A percentile compares a stretch with the other conserved stretches of the same genome.
Conservation (phyloP, 1,140 invertebrate species). For the Aphidius ervi region DNA sequence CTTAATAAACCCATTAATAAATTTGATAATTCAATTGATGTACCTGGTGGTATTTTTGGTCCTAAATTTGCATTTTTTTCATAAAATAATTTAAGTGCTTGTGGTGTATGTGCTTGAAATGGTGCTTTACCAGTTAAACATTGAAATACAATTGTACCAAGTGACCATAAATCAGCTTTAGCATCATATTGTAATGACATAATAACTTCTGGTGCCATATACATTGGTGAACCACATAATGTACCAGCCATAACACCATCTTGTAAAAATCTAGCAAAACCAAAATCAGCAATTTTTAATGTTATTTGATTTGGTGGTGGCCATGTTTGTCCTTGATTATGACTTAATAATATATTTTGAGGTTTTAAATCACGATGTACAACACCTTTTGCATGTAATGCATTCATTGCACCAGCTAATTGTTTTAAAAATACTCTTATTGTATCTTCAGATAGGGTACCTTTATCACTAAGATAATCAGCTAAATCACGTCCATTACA, state of each 20-base stretch:
- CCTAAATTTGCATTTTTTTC: slow-evolving; percentile 93
- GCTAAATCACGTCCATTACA: slow-evolving; percentile 98
- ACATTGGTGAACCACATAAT: slow-evolving; percentile 99
- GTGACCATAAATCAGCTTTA: slow-evolving; percentile 98
- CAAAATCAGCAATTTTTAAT: slow-evolving; percentile 98
- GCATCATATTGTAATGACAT: slow-evolving; percentile 99
- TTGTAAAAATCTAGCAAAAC: slow-evolving; percentile 96
- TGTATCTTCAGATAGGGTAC: slow-evolving; percentile 94
- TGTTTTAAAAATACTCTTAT: slow-evolving; percentile 92
- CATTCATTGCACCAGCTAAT: slow-evolving; percentile 95
- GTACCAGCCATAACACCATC: slow-evolving; percentile 99
- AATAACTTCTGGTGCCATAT: slow-evolving; percentile 99
- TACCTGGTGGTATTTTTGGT: slow-evolving; percentile 93
- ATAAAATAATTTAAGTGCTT: slow-evolving; percentile 94
- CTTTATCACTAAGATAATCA: slow-evolving; percentile 90
- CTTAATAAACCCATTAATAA: slow-evolving; percentile 83
- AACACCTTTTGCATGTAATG: slow-evolving; percentile 92
- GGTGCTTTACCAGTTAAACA: slow-evolving; percentile 98
- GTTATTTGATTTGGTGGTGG: slow-evolving; percentile 88
- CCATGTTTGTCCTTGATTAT: slow-evolving; percentile 71
- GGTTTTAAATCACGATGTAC: slow-evolving; percentile 98
- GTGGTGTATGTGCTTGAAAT: slow-evolving; percentile 97
- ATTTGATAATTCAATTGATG: slow-evolving; percentile 83
- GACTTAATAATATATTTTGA: slow-evolving; percentile 91
- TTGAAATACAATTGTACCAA: slow-evolving; percentile 98